These are phyloP conservation scores for Eristalis intricaria DNA, from an alignment of 2,888 invertebrate genomes.

Conservation along the genomic window DNA sequence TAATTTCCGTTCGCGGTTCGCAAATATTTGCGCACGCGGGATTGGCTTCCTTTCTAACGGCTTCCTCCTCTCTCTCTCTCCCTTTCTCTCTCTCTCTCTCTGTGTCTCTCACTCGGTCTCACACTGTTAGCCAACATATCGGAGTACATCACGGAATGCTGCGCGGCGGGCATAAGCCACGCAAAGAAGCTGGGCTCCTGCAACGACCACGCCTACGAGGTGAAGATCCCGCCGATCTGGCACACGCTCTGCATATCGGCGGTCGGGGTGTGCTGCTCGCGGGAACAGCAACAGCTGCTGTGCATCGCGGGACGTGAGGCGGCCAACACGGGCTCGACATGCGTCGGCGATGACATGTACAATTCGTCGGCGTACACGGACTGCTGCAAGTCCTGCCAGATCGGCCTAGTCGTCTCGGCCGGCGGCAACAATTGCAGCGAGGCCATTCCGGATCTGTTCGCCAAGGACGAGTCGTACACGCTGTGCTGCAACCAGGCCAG, in stretches of 20 bases:
- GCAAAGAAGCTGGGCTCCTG: slow-evolving; percentile 82
- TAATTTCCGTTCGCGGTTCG: background rate
- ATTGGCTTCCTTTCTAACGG: background rate
- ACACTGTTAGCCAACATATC: slow-evolving; percentile 72
- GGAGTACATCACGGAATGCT: slow-evolving; percentile 81
- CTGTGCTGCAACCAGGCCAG: slow-evolving; percentile 83
- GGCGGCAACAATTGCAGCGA: slow-evolving; percentile 83
- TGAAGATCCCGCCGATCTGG: slow-evolving; percentile 83
- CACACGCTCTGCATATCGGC: slow-evolving; percentile 85
- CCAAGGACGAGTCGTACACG: slow-evolving; percentile 83
- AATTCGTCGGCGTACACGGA: slow-evolving; percentile 80
- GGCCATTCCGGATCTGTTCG: slow-evolving; percentile 80
- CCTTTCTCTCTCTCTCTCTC: background rate
- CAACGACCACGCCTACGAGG: slow-evolving; percentile 82
- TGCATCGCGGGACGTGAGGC: slow-evolving; percentile 78
- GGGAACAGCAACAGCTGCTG: slow-evolving; percentile 81
- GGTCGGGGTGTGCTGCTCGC: slow-evolving; percentile 85
- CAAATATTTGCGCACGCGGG: background rate
- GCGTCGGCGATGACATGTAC: slow-evolving; percentile 73
- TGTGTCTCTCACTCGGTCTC: too few species aligned
- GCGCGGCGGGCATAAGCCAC: slow-evolving; percentile 82
- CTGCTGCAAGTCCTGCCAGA: slow-evolving; percentile 86
- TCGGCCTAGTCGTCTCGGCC: slow-evolving; percentile 84
- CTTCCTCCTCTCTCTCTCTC: background rate
- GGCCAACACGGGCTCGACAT: slow-evolving; percentile 77